Base-by-base conservation (phyloP, 2,797 vertebrate genomes). In the Paratrypauchen microcephalus region DNA sequence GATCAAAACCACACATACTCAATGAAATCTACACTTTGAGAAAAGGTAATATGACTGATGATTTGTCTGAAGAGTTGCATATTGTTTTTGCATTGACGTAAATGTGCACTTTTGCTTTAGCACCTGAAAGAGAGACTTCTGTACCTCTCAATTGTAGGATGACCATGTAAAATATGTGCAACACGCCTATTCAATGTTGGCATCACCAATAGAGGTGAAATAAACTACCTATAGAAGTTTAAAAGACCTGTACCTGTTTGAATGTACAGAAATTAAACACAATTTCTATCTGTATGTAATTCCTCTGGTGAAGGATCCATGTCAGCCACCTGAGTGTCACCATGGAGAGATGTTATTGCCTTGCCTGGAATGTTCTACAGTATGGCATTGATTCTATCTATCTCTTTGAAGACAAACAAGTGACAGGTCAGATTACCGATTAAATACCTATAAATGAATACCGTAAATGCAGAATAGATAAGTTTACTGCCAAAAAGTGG, bases 41-140 rank as follows among this genome's bases (percentile, higher is more conserved):
- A 65, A 52, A 57, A 54, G 68, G 68, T 66, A 69, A 54, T 72
- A 70, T 41, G 62, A 54, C 71, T 68, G 73, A 36, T 83, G 86
- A 88, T 83, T 77, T 76, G 76, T 83, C 76, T 78, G 72, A 62
- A 65, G 82, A 73, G 71, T 88, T 90, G 87, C 87, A 90, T 87
- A 87, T 83, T 66, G 77, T 70, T 73, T 81, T 88, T 90, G 88
- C 86, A 89, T 89, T 84, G 86, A 81, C 84, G 86, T 84, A 75
- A 81, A 87, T 84, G 87, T 88, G 87, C 83, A 57, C 64, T 45
- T 66, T 58, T 5, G 70, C 81, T 79, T 81, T 84, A 90, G 90
- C 90, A 91, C 90, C 88, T 83, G 82, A 79, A 79, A 73, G 78
- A 87, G 79, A 77, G 13, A 70, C 77, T 58, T 71, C 9, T 56